These are phyloP conservation scores for Onychomys torridus DNA, from an alignment of 2,797 vertebrate species.

Conservation along the genomic window DNA sequence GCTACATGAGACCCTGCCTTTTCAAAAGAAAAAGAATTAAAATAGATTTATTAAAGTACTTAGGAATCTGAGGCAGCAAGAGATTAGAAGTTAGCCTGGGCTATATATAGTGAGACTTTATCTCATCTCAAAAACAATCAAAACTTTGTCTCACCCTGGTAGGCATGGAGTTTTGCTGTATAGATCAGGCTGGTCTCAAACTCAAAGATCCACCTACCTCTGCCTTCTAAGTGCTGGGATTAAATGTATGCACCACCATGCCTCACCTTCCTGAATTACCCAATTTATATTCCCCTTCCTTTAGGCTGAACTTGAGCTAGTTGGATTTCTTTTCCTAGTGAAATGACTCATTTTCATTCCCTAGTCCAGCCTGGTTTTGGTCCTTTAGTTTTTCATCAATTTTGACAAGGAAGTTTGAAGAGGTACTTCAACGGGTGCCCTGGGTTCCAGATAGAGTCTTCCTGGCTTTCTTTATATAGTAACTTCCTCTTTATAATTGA, in stretches of 20 bases:
- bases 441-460: neutral
- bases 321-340: constrained; percentile 34
- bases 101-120: neutral
- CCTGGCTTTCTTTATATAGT: neutral
- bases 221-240: neutral
- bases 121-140: neutral
- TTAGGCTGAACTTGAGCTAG: neutral
- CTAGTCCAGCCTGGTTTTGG: neutral
- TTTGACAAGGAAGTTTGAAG: constrained; percentile 6
- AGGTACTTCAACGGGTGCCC: neutral
- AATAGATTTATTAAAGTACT: neutral
- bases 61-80: neutral
- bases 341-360: constrained; percentile 15
- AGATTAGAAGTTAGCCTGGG: neutral
- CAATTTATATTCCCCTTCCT: neutral
- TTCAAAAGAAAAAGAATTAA: neutral
- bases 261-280: neutral
- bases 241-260: neutral
- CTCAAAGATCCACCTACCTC: neutral
- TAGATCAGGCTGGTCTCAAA: neutral
- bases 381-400: constrained; percentile 24
- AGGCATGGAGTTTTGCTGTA: neutral
- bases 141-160: neutral
- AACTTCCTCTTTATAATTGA: constrained; percentile 1
- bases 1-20: neutral